phyloP scores from a whole-genome alignment of 2,888 invertebrate species.

The Thymelicus acteon region DNA sequence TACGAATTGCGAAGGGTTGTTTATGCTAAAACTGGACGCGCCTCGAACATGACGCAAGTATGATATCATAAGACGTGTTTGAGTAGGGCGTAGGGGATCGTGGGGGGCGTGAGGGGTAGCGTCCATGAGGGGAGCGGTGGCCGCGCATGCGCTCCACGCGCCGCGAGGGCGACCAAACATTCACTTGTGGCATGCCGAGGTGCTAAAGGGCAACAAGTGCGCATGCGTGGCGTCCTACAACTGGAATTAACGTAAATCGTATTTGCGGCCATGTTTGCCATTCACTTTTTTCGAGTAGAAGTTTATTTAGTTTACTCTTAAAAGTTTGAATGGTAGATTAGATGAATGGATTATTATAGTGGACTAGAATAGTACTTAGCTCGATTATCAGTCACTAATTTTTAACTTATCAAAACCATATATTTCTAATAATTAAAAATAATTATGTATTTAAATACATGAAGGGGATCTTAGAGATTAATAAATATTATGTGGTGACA shows the following conservation, averaged over 20 bases:
- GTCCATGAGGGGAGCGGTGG: background rate
- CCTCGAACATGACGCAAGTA: background rate
- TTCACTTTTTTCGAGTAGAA: background rate
- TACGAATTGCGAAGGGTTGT: background rate
- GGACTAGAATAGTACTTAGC: no score
- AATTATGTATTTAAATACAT: no score
- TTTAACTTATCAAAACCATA: no score
- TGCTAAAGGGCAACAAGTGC: background rate
- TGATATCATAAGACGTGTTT: background rate
- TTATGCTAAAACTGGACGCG: background rate
- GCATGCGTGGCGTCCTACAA: conserved; percentile 12
- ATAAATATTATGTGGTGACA: no score
- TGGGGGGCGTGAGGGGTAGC: no score
- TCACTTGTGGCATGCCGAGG: background rate
- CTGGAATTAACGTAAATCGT: background rate
- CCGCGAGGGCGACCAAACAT: no score
- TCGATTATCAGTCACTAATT: no score
- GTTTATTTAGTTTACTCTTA: no score
- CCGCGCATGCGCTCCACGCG: conserved; percentile 7
- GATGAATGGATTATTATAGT: no score
- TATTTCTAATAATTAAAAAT: no score
- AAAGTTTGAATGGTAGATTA: no score
- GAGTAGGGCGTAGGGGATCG: background rate
- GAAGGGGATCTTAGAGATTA: no score
- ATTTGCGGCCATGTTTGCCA: conserved; percentile 5